Evolutionary conservation across 2,113 vertebrate genomes (phyloP), one percentile per base, ranked within the genome.

Genomic region (Alethe diademata): DNA sequence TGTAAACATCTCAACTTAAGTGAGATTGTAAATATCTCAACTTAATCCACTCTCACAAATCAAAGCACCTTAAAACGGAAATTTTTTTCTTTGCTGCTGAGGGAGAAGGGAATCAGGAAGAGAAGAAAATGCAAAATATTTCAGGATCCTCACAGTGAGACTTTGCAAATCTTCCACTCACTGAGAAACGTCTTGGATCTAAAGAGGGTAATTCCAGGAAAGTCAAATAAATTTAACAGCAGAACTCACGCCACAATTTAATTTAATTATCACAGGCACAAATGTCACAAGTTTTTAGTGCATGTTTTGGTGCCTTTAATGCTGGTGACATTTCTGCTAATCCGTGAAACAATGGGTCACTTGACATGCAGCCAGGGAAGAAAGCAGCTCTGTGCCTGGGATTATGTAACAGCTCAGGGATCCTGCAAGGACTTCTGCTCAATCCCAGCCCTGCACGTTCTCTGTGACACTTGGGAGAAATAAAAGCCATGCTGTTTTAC

Each of bases 401-500:
- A 56, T 74, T 64, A 35, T 4, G 1, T 31, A 79, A 83, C 50
- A 53, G 61, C 14, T 4, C 88, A 80, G 90, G 85, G 82, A 78
- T 45, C 82, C 92, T 88, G 79, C 93, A 78, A 64, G 67, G 69
- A 25, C 60, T 90, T 29, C 1, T 60, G 67, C 94, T 57, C 87
- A 60, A 8, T 9, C 22, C 45, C 79, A 78, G 69, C 75, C 72
- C 86, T 75, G 78, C 28, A 13, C 1, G 10, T 5, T 18, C 86
- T 23, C 66, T 26, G 11, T 0, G 12, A 60, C 10, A 48, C 25
- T 25, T 6, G n/a, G 11, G 23, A 71, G 36, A 36, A 80, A 89
- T 1, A 47, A 29, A 53, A 80, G 31, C 1, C 0, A 14, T 31
- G 84, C 42, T n/a, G 62, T 17, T 95, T 98, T 98, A 99, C 99